Evolutionary conservation across 2,888 invertebrate genomes (phyloP).

Genomic region (Acholoe squamosa): DNA sequence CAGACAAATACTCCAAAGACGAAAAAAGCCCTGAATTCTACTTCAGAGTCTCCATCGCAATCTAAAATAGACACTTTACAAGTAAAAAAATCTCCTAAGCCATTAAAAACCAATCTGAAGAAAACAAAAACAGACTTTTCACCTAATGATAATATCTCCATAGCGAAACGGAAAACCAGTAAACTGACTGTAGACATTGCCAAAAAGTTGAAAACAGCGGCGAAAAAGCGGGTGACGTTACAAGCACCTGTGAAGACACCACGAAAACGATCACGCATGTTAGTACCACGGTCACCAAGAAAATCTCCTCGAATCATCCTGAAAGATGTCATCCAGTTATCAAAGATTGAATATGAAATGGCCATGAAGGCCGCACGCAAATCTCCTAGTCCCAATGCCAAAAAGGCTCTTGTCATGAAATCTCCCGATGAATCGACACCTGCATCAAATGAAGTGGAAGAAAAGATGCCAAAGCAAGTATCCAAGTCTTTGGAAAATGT

Average conservation of each 20-base stretch:
- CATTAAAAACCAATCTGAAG: neutral
- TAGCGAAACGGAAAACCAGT: constrained; percentile 25
- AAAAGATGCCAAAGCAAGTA: neutral
- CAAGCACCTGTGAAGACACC: neutral
- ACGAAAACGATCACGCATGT: neutral
- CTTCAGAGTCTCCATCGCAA: neutral
- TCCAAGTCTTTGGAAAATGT: no score
- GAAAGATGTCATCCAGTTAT: constrained; percentile 51
- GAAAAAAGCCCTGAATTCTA: no score
- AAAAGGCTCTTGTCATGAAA: neutral
- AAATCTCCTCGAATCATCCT: constrained; percentile 58
- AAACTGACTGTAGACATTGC: constrained; percentile 20
- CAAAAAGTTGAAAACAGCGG: constrained; percentile 43
- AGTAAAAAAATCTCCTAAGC: neutral
- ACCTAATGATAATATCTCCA: neutral
- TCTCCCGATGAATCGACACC: neutral
- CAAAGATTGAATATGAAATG: constrained; percentile 53
- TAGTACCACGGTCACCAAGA: constrained; percentile 19
- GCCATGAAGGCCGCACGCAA: neutral
- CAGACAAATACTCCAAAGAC: no score
- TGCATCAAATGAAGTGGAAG: neutral
- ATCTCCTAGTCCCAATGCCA: constrained; percentile 15
- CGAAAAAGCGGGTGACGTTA: constrained; percentile 37
- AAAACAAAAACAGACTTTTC: neutral
- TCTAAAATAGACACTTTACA: neutral